Conservation (phyloP, 1,140 invertebrate species). For the Leptinotarsa texana region DNA sequence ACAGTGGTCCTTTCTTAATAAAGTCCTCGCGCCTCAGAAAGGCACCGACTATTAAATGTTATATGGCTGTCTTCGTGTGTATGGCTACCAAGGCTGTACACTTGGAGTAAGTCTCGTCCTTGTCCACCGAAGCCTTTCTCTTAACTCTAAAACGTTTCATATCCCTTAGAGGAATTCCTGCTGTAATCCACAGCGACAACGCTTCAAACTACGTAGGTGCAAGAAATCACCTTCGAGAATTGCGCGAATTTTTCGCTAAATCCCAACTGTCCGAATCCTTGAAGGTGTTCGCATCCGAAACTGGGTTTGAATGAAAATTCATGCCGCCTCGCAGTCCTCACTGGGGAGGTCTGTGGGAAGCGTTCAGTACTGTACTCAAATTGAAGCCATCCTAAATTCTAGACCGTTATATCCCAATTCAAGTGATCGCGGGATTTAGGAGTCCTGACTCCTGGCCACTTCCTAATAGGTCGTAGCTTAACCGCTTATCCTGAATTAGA, state of each 20-base stretch:
- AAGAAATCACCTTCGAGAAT: too few relatives aligned
- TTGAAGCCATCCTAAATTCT: constrained; percentile 44
- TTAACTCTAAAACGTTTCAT: not conserved
- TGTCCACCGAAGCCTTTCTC: constrained; percentile 11
- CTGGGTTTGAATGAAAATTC: not conserved
- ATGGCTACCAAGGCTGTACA: constrained; percentile 14
- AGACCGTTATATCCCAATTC: constrained; percentile 48
- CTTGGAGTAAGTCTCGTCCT: not conserved
- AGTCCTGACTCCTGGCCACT: too few relatives aligned
- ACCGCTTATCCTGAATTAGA: too few relatives aligned
- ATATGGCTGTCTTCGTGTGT: constrained; percentile 11
- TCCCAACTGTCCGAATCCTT: too few relatives aligned
- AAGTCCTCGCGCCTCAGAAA: constrained; percentile 18
- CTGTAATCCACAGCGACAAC: not conserved
- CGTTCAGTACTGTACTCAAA: constrained; percentile 27
- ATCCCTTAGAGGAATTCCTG: constrained; percentile 1
- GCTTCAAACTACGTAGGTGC: too few relatives aligned
- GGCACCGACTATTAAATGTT: not conserved
- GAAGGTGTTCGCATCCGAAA: too few relatives aligned
- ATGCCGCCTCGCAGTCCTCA: constrained; percentile 46
- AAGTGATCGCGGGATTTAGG: constrained; percentile 38
- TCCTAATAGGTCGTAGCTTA: too few relatives aligned
- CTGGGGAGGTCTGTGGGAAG: constrained; percentile 50
- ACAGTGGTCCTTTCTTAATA: constrained; percentile 13
- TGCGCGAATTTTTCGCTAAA: too few relatives aligned